Evolutionary conservation across 2,888 invertebrate genomes (phyloP).

Genomic region (Drosophila robusta): DNA sequence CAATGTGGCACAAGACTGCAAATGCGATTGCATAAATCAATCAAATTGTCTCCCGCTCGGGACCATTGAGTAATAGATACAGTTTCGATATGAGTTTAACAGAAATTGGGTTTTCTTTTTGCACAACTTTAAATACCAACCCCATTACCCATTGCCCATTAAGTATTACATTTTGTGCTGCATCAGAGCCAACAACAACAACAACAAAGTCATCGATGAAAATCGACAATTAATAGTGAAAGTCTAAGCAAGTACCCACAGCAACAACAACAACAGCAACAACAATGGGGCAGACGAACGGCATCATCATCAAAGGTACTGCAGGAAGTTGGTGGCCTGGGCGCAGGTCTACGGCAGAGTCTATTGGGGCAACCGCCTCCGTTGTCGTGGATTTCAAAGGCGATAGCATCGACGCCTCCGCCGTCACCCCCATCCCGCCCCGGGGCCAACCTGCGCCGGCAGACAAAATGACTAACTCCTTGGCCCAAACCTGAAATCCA

Average conservation of each 20-base stretch:
- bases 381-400: conserved; percentile 79
- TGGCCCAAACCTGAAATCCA: conserved; percentile 70
- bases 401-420: conserved; percentile 81
- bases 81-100: conserved; percentile 78
- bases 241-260: conserved; percentile 61
- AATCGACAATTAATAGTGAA: conserved; percentile 82
- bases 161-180: conserved; percentile 69
- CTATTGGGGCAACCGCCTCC: conserved; percentile 47
- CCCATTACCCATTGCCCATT: conserved; percentile 78
- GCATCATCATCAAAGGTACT: conserved; percentile 64
- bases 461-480: conserved; percentile 73
- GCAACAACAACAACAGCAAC: conserved; percentile 22
- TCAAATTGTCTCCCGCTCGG: conserved; percentile 78
- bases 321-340: conserved; percentile 66
- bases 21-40: conserved; percentile 75
- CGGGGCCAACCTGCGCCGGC: no score
- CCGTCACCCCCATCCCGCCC: conserved; percentile 27
- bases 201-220: conserved; percentile 67
- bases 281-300: conserved; percentile 54
- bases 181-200: conserved; percentile 45
- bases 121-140: conserved; percentile 80
- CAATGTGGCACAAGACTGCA: conserved; percentile 49
- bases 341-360: conserved; percentile 54
- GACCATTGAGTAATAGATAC: conserved; percentile 78
- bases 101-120: conserved; percentile 66